phyloP scores from a whole-genome alignment of 1,140 invertebrate species.

The Aphis craccivora region DNA sequence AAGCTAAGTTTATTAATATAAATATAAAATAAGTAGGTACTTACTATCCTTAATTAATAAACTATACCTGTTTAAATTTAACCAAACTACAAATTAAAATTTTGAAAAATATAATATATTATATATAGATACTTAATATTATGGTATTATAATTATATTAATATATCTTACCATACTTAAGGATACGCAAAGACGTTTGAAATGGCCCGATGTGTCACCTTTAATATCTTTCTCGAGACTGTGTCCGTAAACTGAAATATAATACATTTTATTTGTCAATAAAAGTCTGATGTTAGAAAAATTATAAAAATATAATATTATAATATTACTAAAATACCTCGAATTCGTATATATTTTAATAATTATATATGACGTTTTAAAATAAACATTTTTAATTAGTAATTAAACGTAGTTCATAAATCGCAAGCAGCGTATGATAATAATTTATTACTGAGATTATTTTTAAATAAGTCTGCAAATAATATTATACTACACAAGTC shows the following conservation, averaged over 20 bases:
- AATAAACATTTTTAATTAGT: neutral
- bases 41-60: neutral
- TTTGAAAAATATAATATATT: neutral
- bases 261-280: conserved; percentile 3
- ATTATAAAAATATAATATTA: neutral
- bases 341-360: neutral
- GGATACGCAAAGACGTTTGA: conserved; percentile 88
- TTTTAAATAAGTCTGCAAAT: neutral
- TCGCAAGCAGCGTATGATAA: neutral
- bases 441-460: neutral
- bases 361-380: neutral
- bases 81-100: neutral
- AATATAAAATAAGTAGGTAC: neutral
- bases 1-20: neutral
- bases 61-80: neutral
- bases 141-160: neutral
- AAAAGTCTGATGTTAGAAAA: neutral
- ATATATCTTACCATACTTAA: conserved; percentile 64
- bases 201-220: conserved; percentile 93
- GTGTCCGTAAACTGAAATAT: conserved; percentile 80
- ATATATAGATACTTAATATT: neutral
- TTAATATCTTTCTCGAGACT: conserved; percentile 87
- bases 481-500: neutral
- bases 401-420: neutral
- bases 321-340: neutral